A percentile compares a stretch with the other conserved stretches of the same genome.
Conservation (phyloP, 2,113 vertebrate species). For the Silurus glanis region DNA sequence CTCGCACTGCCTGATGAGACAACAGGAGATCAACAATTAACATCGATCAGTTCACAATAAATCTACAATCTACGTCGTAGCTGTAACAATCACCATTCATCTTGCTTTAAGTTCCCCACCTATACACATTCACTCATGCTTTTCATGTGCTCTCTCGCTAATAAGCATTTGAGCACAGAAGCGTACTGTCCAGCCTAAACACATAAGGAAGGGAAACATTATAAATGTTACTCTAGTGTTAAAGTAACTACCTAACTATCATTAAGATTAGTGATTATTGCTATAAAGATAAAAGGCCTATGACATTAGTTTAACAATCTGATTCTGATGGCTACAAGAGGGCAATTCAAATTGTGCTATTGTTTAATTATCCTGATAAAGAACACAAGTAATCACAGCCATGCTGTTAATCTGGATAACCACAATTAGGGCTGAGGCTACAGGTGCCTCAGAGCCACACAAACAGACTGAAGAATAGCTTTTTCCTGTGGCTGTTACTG, state of each 20-base stretch:
- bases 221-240: background rate
- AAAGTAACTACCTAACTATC: background rate
- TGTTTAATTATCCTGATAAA: too few relatives aligned
- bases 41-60: background rate
- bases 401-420: too few relatives aligned
- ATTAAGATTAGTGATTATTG: background rate
- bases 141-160: background rate
- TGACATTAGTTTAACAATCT: too few relatives aligned
- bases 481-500: too few relatives aligned
- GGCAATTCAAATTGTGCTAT: too few relatives aligned
- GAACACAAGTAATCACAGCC: too few relatives aligned
- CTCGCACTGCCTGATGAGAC: constrained; percentile 52
- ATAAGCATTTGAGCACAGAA: background rate
- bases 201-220: background rate
- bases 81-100: background rate
- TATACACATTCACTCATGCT: background rate
- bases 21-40: background rate
- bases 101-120: background rate
- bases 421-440: too few relatives aligned
- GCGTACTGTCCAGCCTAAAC: background rate
- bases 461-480: too few relatives aligned
- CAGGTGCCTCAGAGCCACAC: too few relatives aligned
- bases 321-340: too few relatives aligned
- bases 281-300: background rate
- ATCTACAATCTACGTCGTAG: background rate